Evolutionary conservation across 2,888 invertebrate genomes (phyloP), one percentile per base, ranked within the genome.

Genomic region (Sycophila texana): DNA sequence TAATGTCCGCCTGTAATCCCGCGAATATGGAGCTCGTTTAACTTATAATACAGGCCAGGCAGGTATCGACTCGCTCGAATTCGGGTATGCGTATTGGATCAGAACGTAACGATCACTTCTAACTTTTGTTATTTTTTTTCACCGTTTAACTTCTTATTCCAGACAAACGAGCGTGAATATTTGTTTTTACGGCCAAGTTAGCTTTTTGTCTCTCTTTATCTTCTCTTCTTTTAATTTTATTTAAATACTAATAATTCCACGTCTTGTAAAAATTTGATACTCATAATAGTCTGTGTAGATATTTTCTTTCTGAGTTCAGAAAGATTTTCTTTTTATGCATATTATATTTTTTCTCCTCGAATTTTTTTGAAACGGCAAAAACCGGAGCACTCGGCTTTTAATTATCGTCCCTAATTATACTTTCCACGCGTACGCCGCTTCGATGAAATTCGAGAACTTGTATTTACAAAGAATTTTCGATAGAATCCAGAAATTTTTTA

Each of bases 61-160:
- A 83, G 81, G 83, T 63, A 47, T 83, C 71, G 82, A 86, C 82
- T 82, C 83, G 71, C 66, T 78, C 75, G 80, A 76, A 84, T 84
- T 85, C 85, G 85, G 84, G 85, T 84, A 88, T 88, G 88, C 86
- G 87, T 87, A 88, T 88, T 87, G 88, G 87, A 87, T 87, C 81
- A 83, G 81, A 84, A 81, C 63, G 47, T n/a, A 83, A 83, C 76
- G 73, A 83, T 82, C 81, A 84, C 73, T 49, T 81, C 55, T 30
- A 39, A 63, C 58, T 67, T 20, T 71, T 57, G 14, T 60, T 57
- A 7, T 60, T 74, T 20, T 82, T 82, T 80, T 83, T 80, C 39
- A 77, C 49, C 47, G 53, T 30, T 57, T 57, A 67, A 60, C 63
- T 80, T 80, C 57, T 58, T 51, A 74, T 71, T 73, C 26, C 70